Evolutionary conservation across 2,797 vertebrate genomes (phyloP).

Genomic region (Chanos chanos): DNA sequence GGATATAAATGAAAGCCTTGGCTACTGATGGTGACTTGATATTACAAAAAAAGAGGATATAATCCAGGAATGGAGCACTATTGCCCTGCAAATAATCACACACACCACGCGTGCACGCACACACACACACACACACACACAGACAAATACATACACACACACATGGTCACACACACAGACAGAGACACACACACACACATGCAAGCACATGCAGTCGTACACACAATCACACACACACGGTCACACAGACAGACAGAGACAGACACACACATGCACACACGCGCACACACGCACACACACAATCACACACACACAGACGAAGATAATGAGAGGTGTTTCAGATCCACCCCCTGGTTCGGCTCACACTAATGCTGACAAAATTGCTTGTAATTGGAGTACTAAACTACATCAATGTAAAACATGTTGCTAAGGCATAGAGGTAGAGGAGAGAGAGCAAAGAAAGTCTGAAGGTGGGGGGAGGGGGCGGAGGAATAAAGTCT

Average conservation of each 20-base stretch:
- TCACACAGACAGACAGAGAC: slow-evolving; percentile 27
- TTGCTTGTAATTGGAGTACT: slow-evolving; percentile 66
- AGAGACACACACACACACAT: slow-evolving; percentile 23
- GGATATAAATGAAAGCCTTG: no score
- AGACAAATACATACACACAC: neutral
- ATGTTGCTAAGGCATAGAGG: slow-evolving; percentile 46
- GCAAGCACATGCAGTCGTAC: no score
- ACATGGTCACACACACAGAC: neutral
- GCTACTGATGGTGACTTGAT: no score
- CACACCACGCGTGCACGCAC: slow-evolving; percentile 10
- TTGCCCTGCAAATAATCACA: neutral
- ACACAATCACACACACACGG: neutral
- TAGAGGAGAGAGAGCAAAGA: slow-evolving; percentile 21
- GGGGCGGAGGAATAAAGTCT: slow-evolving; percentile 2
- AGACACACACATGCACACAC: slow-evolving; percentile 34
- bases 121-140: slow-evolving; percentile 42
- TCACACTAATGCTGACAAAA: slow-evolving; percentile 63
- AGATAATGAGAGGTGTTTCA: slow-evolving; percentile 51
- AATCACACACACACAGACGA: slow-evolving; percentile 26
- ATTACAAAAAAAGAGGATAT: no score
- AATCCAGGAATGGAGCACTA: neutral
- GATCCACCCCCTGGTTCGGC: slow-evolving; percentile 49
- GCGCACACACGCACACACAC: slow-evolving; percentile 9
- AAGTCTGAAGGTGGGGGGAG: neutral
- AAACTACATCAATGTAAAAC: slow-evolving; percentile 64